phyloP scores from a whole-genome alignment of 2,113 vertebrate species.

The Ovibos moschatus region DNA sequence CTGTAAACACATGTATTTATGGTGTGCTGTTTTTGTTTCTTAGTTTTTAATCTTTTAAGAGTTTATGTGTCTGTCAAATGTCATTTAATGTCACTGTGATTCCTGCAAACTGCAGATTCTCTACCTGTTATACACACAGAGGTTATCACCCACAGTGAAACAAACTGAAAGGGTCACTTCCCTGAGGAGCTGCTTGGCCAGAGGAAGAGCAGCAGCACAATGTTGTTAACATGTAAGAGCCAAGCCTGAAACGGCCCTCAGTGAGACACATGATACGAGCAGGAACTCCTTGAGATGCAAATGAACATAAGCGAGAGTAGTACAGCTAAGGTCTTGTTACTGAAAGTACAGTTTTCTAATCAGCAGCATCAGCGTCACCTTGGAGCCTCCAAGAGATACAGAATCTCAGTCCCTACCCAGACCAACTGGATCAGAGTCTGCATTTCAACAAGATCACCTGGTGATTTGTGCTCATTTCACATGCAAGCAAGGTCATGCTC shows the following conservation, averaged over 20 bases:
- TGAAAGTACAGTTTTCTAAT: not conserved
- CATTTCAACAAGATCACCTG: not conserved
- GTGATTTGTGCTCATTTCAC: not conserved
- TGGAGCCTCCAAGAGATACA: not conserved
- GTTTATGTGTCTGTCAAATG: not conserved
- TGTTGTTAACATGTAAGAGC: no score
- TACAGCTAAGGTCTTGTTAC: not conserved
- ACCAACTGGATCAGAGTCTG: not conserved
- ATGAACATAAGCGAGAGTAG: not conserved
- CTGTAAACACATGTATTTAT: not conserved
- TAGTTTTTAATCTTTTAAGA: not conserved
- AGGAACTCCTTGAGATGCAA: not conserved
- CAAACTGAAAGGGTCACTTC: not conserved
- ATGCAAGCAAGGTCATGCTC: not conserved
- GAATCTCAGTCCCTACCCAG: not conserved
- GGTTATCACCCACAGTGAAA: not conserved
- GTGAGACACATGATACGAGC: no score
- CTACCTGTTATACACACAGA: not conserved
- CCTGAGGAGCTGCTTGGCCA: not conserved
- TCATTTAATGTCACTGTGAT: not conserved
- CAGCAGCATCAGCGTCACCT: not conserved
- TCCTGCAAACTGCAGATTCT: not conserved
- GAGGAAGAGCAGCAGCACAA: fast-evolving
- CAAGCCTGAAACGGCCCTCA: not conserved
- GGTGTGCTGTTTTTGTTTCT: not conserved